Percentiles rank a stretch among this genome's conserved stretches.
phyloP scores from a whole-genome alignment of 2,113 vertebrate species.

The Sinocyclocheilus anophthalmus region DNA sequence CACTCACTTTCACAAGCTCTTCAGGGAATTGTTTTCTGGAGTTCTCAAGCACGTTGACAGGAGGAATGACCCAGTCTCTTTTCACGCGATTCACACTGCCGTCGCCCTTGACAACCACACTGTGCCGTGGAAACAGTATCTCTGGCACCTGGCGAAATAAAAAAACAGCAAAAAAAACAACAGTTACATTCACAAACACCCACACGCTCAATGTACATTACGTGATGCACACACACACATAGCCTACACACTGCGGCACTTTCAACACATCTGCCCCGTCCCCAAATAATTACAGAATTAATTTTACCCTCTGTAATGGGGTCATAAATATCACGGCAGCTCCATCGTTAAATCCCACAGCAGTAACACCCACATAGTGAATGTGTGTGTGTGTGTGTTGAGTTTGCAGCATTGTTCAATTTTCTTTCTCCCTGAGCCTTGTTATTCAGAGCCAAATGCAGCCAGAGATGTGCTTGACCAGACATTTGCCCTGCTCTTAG shows the following conservation, averaged over 20 bases:
- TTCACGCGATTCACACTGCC: conserved; percentile 88
- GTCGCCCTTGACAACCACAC: conserved; percentile 74
- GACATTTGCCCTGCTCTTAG: conserved; percentile 24
- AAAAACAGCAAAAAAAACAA: conserved; percentile 57
- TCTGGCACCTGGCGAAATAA: conserved; percentile 76
- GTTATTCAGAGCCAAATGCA: neutral
- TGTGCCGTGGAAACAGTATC: conserved; percentile 87
- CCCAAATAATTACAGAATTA: conserved; percentile 51
- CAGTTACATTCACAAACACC: conserved; percentile 40
- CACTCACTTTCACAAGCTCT: conserved; percentile 92
- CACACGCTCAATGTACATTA: conserved; percentile 25
- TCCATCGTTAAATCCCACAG: conserved; percentile 20
- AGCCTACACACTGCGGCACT: conserved; percentile 1
- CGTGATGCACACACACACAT: conserved; percentile 2
- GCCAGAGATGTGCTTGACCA: conserved; percentile 24
- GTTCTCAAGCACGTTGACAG: conserved; percentile 96
- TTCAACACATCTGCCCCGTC: conserved; percentile 30
- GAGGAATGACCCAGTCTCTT: conserved; percentile 99
- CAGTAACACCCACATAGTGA: conserved; percentile 28
- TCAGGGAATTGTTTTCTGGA: conserved; percentile 95
- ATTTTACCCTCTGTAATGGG: conserved; percentile 52
- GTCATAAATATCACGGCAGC: conserved; percentile 46
- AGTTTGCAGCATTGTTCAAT: conserved; percentile 24
- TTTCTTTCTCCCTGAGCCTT: neutral
- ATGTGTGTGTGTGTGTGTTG: conserved; percentile 10